phyloP scores from a whole-genome alignment of 2,888 invertebrate genomes.

The Drosophila stalkeri region DNA sequence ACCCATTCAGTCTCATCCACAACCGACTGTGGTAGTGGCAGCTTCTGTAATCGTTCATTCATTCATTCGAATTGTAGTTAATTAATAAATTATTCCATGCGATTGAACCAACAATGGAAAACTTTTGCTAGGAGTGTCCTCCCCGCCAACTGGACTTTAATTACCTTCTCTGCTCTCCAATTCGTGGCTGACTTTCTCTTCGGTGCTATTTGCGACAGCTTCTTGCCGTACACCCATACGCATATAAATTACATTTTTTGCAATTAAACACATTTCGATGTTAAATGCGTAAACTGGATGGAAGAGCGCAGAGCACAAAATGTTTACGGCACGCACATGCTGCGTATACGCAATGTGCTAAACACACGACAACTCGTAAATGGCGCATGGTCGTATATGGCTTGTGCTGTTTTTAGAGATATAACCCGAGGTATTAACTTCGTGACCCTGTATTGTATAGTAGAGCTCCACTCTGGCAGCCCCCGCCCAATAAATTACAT shows the following conservation, averaged over 20 bases:
- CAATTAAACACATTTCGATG: slow-evolving; percentile 77
- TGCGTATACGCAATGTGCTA: slow-evolving; percentile 51
- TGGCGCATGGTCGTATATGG: slow-evolving; percentile 39
- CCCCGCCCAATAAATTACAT: slow-evolving; percentile 63
- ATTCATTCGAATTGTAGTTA: slow-evolving; percentile 81
- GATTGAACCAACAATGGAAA: slow-evolving; percentile 77
- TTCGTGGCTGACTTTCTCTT: not conserved
- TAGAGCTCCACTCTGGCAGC: not conserved
- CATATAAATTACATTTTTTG: slow-evolving; percentile 57
- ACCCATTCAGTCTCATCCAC: not conserved
- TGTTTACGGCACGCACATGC: slow-evolving; percentile 62
- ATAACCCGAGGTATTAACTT: slow-evolving; percentile 53
- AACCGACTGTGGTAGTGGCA: slow-evolving; percentile 28
- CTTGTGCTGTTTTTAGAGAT: slow-evolving; percentile 62
- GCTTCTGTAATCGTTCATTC: slow-evolving; percentile 73
- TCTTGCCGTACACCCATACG: slow-evolving; percentile 21
- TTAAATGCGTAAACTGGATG: slow-evolving; percentile 33
- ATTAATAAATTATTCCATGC: slow-evolving; percentile 80
- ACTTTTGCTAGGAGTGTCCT: slow-evolving; percentile 50
- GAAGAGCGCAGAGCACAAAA: slow-evolving; percentile 23
- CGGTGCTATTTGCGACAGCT: not conserved
- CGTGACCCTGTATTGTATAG: slow-evolving; percentile 10
- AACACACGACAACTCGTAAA: slow-evolving; percentile 58
- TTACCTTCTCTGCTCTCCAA: slow-evolving; percentile 39
- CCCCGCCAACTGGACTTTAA: slow-evolving; percentile 48